Conservation (phyloP, 2,113 vertebrate genomes). For the Phaethon lepturus region DNA sequence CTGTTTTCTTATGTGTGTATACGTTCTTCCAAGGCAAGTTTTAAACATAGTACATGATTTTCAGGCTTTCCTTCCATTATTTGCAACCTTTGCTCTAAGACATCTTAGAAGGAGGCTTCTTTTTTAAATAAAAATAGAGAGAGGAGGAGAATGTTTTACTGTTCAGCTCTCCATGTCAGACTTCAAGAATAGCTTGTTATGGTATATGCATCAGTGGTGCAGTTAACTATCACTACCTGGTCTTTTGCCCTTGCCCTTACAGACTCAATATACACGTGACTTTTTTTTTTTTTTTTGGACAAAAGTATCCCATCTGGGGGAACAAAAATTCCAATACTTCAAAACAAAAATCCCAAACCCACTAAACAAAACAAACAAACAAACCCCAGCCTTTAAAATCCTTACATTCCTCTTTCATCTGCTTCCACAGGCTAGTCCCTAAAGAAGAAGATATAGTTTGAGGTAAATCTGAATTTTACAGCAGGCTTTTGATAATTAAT, state of each 20-base stretch:
- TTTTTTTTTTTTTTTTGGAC: too few relatives aligned
- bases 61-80: background rate
- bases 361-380: background rate
- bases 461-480: background rate
- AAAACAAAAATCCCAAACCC: background rate
- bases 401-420: background rate
- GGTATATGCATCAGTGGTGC: background rate
- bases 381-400: background rate
- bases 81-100: background rate
- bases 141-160: background rate
- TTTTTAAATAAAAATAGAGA: background rate
- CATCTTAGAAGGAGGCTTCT: background rate
- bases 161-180: background rate
- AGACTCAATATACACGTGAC: accelerated
- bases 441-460: background rate
- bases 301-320: background rate
- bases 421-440: background rate
- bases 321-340: background rate
- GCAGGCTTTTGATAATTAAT: background rate
- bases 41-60: background rate
- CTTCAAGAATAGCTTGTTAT: background rate
- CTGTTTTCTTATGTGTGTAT: background rate
- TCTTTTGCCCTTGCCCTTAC: background rate
- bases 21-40: background rate
- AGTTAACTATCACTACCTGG: background rate